Conservation (phyloP, 53 echinoderm and acorn worm genomes). For the Henricia sp. region DNA sequence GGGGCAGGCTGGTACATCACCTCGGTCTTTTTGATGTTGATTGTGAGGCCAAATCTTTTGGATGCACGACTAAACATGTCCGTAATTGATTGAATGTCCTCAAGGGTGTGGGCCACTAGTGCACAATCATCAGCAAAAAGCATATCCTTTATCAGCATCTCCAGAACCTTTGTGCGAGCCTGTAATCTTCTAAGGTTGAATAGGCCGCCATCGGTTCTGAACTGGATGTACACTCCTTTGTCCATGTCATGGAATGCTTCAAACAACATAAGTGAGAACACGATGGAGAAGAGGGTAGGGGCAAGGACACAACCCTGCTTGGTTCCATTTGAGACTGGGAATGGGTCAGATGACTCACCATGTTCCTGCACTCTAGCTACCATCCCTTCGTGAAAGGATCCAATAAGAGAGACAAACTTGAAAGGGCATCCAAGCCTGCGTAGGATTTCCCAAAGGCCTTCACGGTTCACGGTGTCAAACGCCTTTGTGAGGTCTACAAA, state of each 20-base stretch:
- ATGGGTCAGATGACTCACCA: not conserved
- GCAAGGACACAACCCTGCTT: not conserved
- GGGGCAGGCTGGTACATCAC: not conserved
- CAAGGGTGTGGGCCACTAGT: not conserved
- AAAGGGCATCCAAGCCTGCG: too few species aligned
- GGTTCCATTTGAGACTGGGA: too few species aligned
- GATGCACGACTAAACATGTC: not conserved
- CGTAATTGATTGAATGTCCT: not conserved
- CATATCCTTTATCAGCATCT: not conserved
- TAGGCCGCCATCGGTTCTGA: not conserved
- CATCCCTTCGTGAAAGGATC: not conserved
- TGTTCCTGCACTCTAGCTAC: not conserved
- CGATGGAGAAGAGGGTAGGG: too few species aligned
- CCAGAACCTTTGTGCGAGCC: not conserved
- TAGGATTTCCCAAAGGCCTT: too few species aligned
- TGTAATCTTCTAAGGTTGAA: not conserved
- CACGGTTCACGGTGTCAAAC: too few species aligned
- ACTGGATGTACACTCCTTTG: not conserved
- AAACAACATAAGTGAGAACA: not conserved
- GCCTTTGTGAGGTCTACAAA: too few species aligned
- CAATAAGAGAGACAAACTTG: not conserved
- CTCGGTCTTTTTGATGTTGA: not conserved
- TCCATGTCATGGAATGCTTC: not conserved
- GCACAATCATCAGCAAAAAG: not conserved
- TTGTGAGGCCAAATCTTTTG: not conserved